These are phyloP conservation scores for Patella caerulea DNA, from an alignment of 2,888 invertebrate species.

Conservation along the genomic window DNA sequence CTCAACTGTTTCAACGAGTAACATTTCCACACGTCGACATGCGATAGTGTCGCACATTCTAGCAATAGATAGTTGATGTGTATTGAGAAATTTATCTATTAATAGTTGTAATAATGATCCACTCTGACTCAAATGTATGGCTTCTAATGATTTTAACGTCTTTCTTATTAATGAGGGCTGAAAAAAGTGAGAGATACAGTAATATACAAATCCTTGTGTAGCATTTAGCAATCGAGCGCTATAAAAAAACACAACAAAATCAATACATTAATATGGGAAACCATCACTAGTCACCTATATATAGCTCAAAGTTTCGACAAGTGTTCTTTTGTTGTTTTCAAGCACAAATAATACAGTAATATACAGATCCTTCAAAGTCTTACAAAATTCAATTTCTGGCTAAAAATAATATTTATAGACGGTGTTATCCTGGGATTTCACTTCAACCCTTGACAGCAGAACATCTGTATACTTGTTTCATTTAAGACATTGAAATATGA, in stretches of 20 bases:
- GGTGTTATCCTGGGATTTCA: too few relatives aligned
- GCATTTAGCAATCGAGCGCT: too few relatives aligned
- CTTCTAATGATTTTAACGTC: slow-evolving; percentile 80
- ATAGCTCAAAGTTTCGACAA: background rate
- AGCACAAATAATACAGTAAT: background rate
- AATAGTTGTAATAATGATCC: slow-evolving; percentile 80
- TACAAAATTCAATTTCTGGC: too few relatives aligned
- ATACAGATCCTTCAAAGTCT: background rate
- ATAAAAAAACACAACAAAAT: background rate
- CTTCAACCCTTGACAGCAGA: too few relatives aligned
- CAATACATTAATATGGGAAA: background rate
- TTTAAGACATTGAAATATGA: too few relatives aligned
- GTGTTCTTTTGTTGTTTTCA: background rate
- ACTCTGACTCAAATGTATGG: slow-evolving; percentile 78
- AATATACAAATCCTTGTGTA: background rate
- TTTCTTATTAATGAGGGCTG: slow-evolving; percentile 81
- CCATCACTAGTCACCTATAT: background rate
- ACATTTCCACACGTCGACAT: slow-evolving; percentile 78
- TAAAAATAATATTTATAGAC: too few relatives aligned
- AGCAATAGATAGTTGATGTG: slow-evolving; percentile 79
- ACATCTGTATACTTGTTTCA: too few relatives aligned
- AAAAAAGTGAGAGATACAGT: slow-evolving; percentile 22
- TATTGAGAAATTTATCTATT: slow-evolving; percentile 78
- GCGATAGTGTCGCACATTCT: slow-evolving; percentile 82
- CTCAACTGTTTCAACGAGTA: slow-evolving; percentile 77